These are phyloP conservation scores for Orchestes rusci DNA, from an alignment of 2,888 invertebrate species.

Conservation along the genomic window DNA sequence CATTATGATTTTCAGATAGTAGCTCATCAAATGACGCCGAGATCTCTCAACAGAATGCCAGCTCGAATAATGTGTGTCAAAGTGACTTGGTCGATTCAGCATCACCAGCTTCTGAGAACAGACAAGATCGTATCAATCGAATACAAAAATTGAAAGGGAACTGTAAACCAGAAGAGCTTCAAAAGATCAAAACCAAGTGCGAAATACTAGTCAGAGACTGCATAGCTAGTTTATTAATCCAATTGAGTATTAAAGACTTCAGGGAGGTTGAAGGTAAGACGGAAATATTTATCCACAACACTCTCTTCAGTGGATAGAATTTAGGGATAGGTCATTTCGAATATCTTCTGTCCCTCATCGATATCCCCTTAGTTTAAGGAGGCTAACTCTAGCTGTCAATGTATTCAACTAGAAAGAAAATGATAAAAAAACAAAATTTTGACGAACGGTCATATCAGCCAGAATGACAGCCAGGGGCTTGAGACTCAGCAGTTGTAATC, in stretches of 20 bases:
- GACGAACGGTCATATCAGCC: too few species aligned
- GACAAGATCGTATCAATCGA: conserved; percentile 60
- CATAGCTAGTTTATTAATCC: conserved; percentile 71
- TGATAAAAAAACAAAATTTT: too few species aligned
- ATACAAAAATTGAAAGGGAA: conserved; percentile 68
- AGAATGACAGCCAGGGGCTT: too few species aligned
- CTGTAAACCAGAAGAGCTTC: conserved; percentile 72
- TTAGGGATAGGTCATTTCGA: too few species aligned
- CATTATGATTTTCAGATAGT: conserved; percentile 8
- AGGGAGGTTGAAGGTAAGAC: conserved; percentile 84
- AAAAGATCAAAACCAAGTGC: conserved; percentile 54
- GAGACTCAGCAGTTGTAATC: too few species aligned
- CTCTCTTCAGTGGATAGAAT: too few species aligned
- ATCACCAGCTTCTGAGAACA: conserved; percentile 58
- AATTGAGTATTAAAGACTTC: conserved; percentile 75
- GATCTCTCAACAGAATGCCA: conserved; percentile 37
- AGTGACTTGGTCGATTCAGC: conserved; percentile 64
- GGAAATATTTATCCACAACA: too few species aligned
- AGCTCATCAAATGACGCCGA: conserved; percentile 36
- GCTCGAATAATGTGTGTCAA: conserved; percentile 47
- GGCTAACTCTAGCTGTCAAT: too few species aligned
- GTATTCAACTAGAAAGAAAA: too few species aligned
- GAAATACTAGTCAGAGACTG: conserved; percentile 71
- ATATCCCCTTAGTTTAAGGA: too few species aligned
- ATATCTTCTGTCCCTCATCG: too few species aligned